Conservation (phyloP, 2,888 invertebrate genomes). For the Alviniconcha strummeri region DNA sequence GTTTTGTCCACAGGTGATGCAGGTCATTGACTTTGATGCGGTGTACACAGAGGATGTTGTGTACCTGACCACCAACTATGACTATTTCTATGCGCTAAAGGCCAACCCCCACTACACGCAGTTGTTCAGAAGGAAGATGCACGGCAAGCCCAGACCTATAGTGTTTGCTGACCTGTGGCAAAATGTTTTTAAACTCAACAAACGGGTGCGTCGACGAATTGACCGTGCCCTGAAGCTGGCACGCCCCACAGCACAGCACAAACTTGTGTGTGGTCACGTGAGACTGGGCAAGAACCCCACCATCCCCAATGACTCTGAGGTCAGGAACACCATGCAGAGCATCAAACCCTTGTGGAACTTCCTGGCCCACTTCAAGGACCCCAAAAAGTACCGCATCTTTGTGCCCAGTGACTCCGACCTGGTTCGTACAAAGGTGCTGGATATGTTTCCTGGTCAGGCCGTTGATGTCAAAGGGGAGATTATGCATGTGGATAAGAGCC, state of each 20-base stretch:
- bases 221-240: constrained; percentile 35
- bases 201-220: constrained; percentile 37
- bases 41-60: constrained; percentile 46
- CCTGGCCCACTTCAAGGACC: constrained; percentile 42
- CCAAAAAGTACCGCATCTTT: constrained; percentile 43
- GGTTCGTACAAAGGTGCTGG: constrained; percentile 40
- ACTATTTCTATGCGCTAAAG: constrained; percentile 46
- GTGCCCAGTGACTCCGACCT: constrained; percentile 48
- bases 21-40: constrained; percentile 41
- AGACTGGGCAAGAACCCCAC: constrained; percentile 48
- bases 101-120: constrained; percentile 42
- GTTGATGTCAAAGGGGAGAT: constrained; percentile 46
- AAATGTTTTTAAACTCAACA: constrained; percentile 45
- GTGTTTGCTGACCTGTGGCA: constrained; percentile 46
- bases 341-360: constrained; percentile 47
- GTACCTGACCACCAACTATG: constrained; percentile 48
- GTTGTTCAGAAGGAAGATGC: constrained; percentile 39
- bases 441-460: constrained; percentile 38
- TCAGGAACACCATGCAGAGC: constrained; percentile 42
- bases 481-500: constrained; percentile 47
- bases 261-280: constrained; percentile 48
- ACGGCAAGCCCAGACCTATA: constrained; percentile 37
- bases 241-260: constrained; percentile 35
- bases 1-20: constrained; percentile 35
- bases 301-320: constrained; percentile 45